Percentiles rank a stretch among this genome's conserved stretches.
phyloP scores from a whole-genome alignment of 2,113 vertebrate genomes.

The Silurus meridionalis region DNA sequence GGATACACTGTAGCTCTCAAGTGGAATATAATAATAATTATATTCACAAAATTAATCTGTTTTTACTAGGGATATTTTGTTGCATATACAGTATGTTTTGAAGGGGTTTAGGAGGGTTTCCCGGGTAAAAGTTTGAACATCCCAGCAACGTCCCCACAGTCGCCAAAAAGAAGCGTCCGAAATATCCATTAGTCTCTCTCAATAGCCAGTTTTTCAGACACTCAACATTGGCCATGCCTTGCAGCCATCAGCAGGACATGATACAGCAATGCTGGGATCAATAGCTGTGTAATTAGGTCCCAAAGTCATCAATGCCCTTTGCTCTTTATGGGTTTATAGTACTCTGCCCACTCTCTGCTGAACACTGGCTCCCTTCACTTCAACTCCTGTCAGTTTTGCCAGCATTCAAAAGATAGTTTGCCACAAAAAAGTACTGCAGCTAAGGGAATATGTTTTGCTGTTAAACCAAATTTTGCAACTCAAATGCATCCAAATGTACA shows the following conservation, averaged over 20 bases:
- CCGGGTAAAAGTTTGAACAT: not conserved
- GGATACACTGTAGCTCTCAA: not conserved
- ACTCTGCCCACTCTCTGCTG: not conserved
- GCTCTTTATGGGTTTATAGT: not conserved
- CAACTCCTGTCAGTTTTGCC: not conserved
- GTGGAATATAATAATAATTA: not conserved
- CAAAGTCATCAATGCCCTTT: conserved; percentile 41
- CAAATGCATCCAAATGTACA: not conserved
- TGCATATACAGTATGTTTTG: not conserved
- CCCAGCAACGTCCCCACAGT: not conserved
- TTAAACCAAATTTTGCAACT: not conserved
- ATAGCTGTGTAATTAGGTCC: conserved; percentile 53
- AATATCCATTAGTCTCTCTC: not conserved
- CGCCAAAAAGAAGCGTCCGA: not conserved
- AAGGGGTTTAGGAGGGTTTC: not conserved
- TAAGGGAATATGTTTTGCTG: not conserved
- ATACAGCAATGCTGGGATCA: conserved; percentile 39
- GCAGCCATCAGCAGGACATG: not conserved
- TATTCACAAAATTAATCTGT: not conserved
- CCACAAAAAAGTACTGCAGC: not conserved
- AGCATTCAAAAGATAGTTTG: not conserved
- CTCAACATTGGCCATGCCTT: not conserved
- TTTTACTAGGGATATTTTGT: not conserved
- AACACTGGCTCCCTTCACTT: not conserved
- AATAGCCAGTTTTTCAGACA: not conserved